These are phyloP conservation scores for Alces alces DNA, from an alignment of 2,113 vertebrate species.

Conservation along the genomic window DNA sequence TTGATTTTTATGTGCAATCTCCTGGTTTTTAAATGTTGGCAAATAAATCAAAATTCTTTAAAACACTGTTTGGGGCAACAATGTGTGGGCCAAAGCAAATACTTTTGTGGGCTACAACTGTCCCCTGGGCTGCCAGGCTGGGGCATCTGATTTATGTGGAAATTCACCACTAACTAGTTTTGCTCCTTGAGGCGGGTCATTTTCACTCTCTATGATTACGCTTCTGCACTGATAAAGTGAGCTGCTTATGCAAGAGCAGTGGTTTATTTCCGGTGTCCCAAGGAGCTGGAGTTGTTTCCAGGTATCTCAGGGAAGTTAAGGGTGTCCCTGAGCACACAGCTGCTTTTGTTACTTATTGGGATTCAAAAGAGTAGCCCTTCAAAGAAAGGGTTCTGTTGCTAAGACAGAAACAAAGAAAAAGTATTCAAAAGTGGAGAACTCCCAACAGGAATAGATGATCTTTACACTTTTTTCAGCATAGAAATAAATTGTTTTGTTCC, in stretches of 20 bases:
- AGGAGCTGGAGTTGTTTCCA: neutral
- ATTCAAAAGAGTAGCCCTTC: neutral
- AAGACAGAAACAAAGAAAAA: neutral
- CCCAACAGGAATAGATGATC: neutral
- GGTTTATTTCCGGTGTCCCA: neutral
- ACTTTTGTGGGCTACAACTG: slow-evolving; percentile 43
- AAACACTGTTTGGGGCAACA: slow-evolving; percentile 49
- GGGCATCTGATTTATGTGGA: slow-evolving; percentile 53
- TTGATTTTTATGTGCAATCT: slow-evolving; percentile 54
- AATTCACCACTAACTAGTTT: slow-evolving; percentile 35
- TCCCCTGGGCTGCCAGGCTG: neutral
- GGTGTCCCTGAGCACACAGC: neutral
- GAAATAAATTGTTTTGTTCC: neutral
- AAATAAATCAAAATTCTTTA: slow-evolving; percentile 61
- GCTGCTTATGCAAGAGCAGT: neutral
- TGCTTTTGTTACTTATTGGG: neutral
- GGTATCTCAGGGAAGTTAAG: neutral
- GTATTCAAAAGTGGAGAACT: neutral
- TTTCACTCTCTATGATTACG: slow-evolving; percentile 40
- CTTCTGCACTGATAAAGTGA: slow-evolving; percentile 34
- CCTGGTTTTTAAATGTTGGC: slow-evolving; percentile 53
- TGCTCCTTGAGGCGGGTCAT: slow-evolving; percentile 8
- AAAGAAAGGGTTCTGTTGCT: neutral
- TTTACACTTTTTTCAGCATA: neutral
- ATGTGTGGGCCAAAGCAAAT: slow-evolving; percentile 59